Base-by-base conservation (phyloP, 2,888 invertebrate genomes). In the Ecdyonurus torrentis region DNA sequence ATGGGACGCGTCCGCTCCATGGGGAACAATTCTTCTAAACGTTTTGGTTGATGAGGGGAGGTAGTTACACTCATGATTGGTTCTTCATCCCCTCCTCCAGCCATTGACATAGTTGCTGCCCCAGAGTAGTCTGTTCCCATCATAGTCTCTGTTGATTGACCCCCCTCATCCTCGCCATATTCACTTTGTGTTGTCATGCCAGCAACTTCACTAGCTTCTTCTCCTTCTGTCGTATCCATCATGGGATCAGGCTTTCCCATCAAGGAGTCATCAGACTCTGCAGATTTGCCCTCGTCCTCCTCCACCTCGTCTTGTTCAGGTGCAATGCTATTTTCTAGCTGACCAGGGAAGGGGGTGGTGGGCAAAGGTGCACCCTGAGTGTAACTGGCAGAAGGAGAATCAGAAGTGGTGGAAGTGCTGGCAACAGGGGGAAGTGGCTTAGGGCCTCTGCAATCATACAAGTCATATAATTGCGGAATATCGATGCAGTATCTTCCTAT, bases 281-380 rank as follows among this genome's bases (percentile, higher is more conserved):
- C 24, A 10, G 53, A 19, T 15, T 69, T 66, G 55, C 69, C 67
- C 50, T 69, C 67, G 18, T 7, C 68, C 58, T 64, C 66, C 58
- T 66, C 66, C n/a, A 63, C 55, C 2, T 71, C 72, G 25, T 72
- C 72, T 69, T 73, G 73, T 22, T 71, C 71, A 64, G 69, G 70
- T 62, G 61, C 61, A 70, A 55, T n/a, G 20, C 55, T 55, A n/a
- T 55, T 55, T 7, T 55, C 19, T n/a, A 55, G 7, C 55, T 10
- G 7, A 5, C 22, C 60, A 19, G 20, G 19, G 58, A 15, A 52
- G 52, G 58, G 22, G 59, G 62, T 22, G 60, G 63, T 50, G 63
- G 60, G 60, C 61, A 37, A 19, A 50, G 25, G 55, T 52, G 23
- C 25, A 60, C 22, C 25, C 59, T 23, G 25, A 25, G 24, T 18